Evolutionary conservation across 1,140 invertebrate genomes (phyloP), one percentile per base, ranked within the genome.

Genomic region (Colletes gigas): DNA sequence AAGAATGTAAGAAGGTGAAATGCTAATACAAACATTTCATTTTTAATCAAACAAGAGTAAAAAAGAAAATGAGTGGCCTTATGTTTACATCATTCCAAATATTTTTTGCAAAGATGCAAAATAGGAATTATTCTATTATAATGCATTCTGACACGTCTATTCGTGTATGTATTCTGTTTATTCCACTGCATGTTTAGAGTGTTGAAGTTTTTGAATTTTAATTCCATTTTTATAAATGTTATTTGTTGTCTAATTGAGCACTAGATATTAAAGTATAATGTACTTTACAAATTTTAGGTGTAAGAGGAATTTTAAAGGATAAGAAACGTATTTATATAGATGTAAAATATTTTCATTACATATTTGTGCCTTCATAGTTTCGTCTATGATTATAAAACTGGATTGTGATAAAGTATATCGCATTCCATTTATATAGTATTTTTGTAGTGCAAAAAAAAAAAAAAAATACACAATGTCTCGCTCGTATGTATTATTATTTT

Each of bases 121-220:
- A 21, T 76, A 57, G 17, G 67, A 19, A 84, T 67, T 73, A 59
- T 69, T 72, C 21, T 60, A 75, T 5, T 54, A 19, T 62, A 60
- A 54, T 63, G 52, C 75, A 81, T 80, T 81, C 60, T 62, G 62
- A 87, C 79, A 83, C 81, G 79, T 78, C 81, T 88, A 88, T 86
- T 90, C 88, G 80, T 91, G 82, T 84, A 90, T 86, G 54, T 85
- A 75, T 63, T 89, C 83, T 85, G 85, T 86, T 88, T 83, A 88
- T 87, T 87, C 80, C 73, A 85, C 83, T 78, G 83, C 88, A 88
- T 90, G 88, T 81, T 85, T 86, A 87, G 86, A 85, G 87, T 90
- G 92, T 92, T 92, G 86, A 92, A 91, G 92, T 92, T 92, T 92
- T 90, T 78, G 89, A 92, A 92, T 91, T 92, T 90, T 92, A 92